Base-by-base conservation (phyloP, 2,888 invertebrate genomes). In the Xylota sylvarum region DNA sequence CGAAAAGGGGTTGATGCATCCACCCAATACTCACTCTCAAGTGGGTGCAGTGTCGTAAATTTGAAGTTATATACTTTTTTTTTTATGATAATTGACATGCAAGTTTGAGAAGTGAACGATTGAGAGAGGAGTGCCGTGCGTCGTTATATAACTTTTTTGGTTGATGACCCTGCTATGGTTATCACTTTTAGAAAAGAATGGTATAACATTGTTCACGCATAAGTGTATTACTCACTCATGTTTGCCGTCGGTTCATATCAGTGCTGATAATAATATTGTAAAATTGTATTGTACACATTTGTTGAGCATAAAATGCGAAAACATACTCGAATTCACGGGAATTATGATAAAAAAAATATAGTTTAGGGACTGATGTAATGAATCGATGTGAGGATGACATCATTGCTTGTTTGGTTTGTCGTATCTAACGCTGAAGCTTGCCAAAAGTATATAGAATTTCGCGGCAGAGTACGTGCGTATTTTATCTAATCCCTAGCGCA, bases 11-110 rank as follows among this genome's bases (percentile, higher is more conserved):
- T 65, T 55, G 55, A n/a, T 35, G 58, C 80, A 35, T 74, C 67
- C 60, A 80, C 60, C 67, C 50, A 52, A 56, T 27, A 35, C 40
- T 32, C 35, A 35, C 32, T 35, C 40, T 73, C 5, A 60, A 80
- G 80, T 80, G 80, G 67, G 80, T 74, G 80, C 80, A 74, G 73
- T 65, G 23, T 46, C 32, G 32, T 74, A 50, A 46, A 56, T 60
- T 14, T 7, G 4, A 32, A 35, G 9, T 35, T 4, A 35, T 32
- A 32, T 32, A 35, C 2, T 35, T 37, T 37, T 10, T 37, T 37
- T 37, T 37, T 37, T 37, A 43, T 46, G 58, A 46, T 79, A 73
- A 72, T 65, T 80, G 50, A 56, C 37, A 67, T 80, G 50, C 58
- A 67, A 32, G 9, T 37, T 67, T n/a, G 35, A 73, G 58, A 56